A percentile compares a stretch with the other conserved stretches of the same genome.
These are phyloP conservation scores for Lobophora halterata DNA, from an alignment of 2,888 invertebrate species.

Conservation along the genomic window DNA sequence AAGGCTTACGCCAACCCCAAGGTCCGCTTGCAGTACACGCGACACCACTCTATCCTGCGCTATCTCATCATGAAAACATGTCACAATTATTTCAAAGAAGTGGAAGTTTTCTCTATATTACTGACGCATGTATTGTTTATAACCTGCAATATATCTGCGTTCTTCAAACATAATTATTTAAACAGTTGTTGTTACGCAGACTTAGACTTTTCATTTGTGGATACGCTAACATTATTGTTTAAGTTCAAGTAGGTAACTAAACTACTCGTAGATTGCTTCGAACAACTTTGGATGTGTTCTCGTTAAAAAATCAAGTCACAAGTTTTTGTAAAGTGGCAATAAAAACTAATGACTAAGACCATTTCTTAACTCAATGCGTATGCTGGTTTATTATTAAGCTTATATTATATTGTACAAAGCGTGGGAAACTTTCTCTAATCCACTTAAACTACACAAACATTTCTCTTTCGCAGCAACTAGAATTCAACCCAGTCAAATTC, in stretches of 20 bases:
- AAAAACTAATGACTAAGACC: slow-evolving; percentile 17
- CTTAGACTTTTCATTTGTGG: slow-evolving; percentile 12
- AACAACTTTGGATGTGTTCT: too few species aligned
- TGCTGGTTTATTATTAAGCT: slow-evolving; percentile 33
- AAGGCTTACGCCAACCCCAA: too few species aligned
- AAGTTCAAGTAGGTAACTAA: slow-evolving; percentile 10
- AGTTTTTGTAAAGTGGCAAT: too few species aligned
- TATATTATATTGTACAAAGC: slow-evolving; percentile 37
- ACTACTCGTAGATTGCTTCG: slow-evolving; percentile 2
- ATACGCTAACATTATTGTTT: slow-evolving; percentile 17
- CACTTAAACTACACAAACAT: slow-evolving; percentile 9
- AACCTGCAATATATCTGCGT: too few species aligned
- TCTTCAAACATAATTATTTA: slow-evolving; percentile 9
- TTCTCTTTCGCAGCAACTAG: slow-evolving; percentile 79
- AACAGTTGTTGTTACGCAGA: slow-evolving; percentile 16
- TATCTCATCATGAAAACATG: too few species aligned
- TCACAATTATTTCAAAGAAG: too few species aligned
- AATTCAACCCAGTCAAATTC: slow-evolving; percentile 90
- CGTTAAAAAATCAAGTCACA: background rate
- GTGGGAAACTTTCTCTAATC: slow-evolving; percentile 49
- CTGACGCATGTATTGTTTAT: too few species aligned
- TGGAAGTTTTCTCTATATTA: too few species aligned
- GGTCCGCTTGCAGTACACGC: too few species aligned
- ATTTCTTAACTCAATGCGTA: slow-evolving; percentile 34
- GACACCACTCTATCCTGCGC: too few species aligned